Conservation (phyloP, 2,113 vertebrate species). For the Lophochroa leadbeateri region DNA sequence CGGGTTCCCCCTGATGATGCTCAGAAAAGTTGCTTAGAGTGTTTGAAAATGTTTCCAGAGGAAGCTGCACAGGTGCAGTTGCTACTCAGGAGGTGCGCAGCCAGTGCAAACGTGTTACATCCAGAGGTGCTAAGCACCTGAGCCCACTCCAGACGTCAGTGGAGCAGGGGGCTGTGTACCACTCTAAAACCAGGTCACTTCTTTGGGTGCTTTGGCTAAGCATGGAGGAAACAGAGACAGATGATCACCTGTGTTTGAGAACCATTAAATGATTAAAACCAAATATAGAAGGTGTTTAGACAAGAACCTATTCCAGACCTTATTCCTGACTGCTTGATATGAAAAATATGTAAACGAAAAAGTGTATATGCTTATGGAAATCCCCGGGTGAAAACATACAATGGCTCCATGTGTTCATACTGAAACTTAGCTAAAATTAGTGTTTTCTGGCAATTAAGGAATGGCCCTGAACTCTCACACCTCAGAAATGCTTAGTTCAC, state of each 20-base stretch:
- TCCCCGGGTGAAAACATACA: not conserved
- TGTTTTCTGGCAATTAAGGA: slow-evolving; percentile 7
- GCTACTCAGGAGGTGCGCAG: not conserved
- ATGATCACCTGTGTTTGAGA: not conserved
- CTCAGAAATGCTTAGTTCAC: not conserved
- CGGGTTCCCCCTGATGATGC: too few species aligned
- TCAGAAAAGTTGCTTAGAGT: not conserved
- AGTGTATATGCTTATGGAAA: not conserved
- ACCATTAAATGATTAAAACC: not conserved
- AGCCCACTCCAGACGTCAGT: not conserved
- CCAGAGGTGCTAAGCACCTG: not conserved
- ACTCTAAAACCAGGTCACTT: not conserved
- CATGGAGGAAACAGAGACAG: not conserved
- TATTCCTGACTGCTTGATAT: not conserved
- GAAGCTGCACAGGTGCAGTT: not conserved
- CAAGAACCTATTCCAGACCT: not conserved
- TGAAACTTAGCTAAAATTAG: not conserved
- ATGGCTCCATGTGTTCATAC: not conserved
- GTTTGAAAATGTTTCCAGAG: not conserved
- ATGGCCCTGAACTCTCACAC: not conserved
- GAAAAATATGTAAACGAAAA: not conserved
- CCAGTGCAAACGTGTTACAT: not conserved
- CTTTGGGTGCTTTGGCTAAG: not conserved
- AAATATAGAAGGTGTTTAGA: not conserved
- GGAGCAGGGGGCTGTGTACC: not conserved